A percentile compares a stretch with the other conserved stretches of the same genome.
These are phyloP conservation scores for Misgurnus anguillicaudatus DNA, from an alignment of 2,113 vertebrate species.

Conservation along the genomic window DNA sequence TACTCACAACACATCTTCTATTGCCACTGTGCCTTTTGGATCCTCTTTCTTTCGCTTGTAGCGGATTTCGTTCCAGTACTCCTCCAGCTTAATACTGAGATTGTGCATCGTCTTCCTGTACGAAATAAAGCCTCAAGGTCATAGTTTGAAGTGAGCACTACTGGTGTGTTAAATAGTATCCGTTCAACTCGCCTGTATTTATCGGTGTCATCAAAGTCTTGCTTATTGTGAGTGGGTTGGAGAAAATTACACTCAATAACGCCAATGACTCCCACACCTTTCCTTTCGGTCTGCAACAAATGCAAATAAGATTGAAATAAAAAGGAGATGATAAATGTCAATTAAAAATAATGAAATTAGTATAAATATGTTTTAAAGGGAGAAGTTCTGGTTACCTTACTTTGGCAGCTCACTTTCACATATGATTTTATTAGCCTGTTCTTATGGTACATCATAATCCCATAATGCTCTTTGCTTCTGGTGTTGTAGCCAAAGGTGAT, in stretches of 20 bases:
- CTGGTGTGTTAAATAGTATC: background rate
- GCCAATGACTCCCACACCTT: conserved; percentile 90
- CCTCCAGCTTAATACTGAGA: conserved; percentile 53
- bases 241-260: conserved; percentile 94
- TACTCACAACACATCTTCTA: conserved; percentile 53
- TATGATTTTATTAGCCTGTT: conserved; percentile 96
- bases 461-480: conserved; percentile 92
- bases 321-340: background rate
- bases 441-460: conserved; percentile 97
- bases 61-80: conserved; percentile 51
- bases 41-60: conserved; percentile 48
- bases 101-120: conserved; percentile 53
- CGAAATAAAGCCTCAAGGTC: background rate
- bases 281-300: conserved; percentile 80
- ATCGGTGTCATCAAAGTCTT: conserved; percentile 91
- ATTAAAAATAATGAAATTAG: background rate
- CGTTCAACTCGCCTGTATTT: conserved; percentile 83
- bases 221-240: conserved; percentile 95
- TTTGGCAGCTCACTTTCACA: conserved; percentile 89
- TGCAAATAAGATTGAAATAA: background rate
- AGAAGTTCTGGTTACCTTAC: conserved; percentile 75
- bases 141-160: background rate
- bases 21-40: conserved; percentile 37
- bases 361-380: background rate
- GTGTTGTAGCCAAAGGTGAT: conserved; percentile 97